Evolutionary conservation across 2,888 invertebrate species (phyloP).

Genomic region (Papilio gigon): DNA sequence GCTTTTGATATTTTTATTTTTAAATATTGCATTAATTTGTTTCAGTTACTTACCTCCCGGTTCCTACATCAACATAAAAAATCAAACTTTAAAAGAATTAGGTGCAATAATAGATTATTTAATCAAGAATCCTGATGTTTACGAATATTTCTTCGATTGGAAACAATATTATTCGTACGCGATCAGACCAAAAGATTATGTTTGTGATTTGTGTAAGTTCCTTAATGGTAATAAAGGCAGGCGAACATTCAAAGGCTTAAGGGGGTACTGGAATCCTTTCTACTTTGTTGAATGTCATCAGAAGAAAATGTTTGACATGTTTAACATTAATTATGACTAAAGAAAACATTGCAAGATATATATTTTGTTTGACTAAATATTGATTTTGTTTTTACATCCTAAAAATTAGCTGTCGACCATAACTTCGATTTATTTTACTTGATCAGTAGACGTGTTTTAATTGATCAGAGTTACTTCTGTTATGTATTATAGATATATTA

Average conservation of each 20-base stretch:
- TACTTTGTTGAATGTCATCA: slow-evolving; percentile 59
- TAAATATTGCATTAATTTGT: slow-evolving; percentile 40
- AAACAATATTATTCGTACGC: slow-evolving; percentile 67
- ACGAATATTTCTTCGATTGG: slow-evolving; percentile 71
- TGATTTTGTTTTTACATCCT: too few relatives aligned
- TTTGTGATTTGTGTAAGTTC: slow-evolving; percentile 66
- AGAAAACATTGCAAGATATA: too few relatives aligned
- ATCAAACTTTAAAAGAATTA: slow-evolving; percentile 62
- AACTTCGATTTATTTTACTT: too few relatives aligned
- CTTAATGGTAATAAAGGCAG: slow-evolving; percentile 46
- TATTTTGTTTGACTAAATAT: slow-evolving; percentile 42
- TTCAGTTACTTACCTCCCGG: slow-evolving; percentile 72
- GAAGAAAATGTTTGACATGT: slow-evolving; percentile 51
- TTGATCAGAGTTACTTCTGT: slow-evolving; percentile 7
- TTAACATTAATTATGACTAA: slow-evolving; percentile 45
- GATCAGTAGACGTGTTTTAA: too few relatives aligned
- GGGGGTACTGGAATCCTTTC: slow-evolving; percentile 68
- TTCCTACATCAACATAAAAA: slow-evolving; percentile 63
- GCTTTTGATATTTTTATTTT: neutral
- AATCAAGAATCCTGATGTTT: slow-evolving; percentile 59
- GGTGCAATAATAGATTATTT: slow-evolving; percentile 68
- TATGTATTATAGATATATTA: slow-evolving; percentile 32
- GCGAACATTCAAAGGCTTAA: slow-evolving; percentile 48
- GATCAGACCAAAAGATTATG: slow-evolving; percentile 51
- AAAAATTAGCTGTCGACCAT: too few relatives aligned